Evolutionary conservation across 2,797 vertebrate species (phyloP), one percentile per base, ranked within the genome.

Genomic region (Carcharodon carcharias): DNA sequence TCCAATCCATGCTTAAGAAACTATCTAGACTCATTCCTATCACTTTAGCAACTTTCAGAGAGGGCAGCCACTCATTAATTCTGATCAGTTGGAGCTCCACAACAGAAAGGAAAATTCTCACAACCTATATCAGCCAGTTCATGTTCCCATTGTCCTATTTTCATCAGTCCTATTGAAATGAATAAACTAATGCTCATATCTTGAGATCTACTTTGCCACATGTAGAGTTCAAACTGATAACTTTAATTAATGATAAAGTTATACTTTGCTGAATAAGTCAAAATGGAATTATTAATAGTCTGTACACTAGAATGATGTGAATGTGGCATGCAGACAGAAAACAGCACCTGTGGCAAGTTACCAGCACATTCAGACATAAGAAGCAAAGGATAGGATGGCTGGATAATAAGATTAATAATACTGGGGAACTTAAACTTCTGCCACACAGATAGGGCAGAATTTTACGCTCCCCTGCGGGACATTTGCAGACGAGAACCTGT

Each of bases 151-250:
- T 23, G 21, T 23, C 7, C 31, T 61, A 58, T 35, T 61, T 58
- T 93, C 18, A 65, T 67, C 61, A 93, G 7, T 6, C 40, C 88
- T 65, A 45, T 12, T 40, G 63, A 93, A 67, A 93, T 9, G 2
- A 93, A 93, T 45, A 93, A 93, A 65, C 18, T 0, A 45, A 93
- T 65, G 6, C 91, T 26, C n/a, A 23, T 63, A 45, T 45, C 82
- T 92, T 93, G 89, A 93, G 18, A 63, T n/a, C 89, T 93, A 4
- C 61, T 93, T 35, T n/a, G 91, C 58, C n/a, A 65, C 61, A 93
- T 40, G 45, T 4, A 65, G 91, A 26, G n/a, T 65, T 93, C 23
- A 8, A 93, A 40, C 61, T 65, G 91, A 40, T 65, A 65, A 65
- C 35, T 12, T 45, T 23, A 93, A 93, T 67, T 1, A 63, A 65